Base-by-base conservation (phyloP, 2,113 vertebrate species). In the Sceloporus tristichus region DNA sequence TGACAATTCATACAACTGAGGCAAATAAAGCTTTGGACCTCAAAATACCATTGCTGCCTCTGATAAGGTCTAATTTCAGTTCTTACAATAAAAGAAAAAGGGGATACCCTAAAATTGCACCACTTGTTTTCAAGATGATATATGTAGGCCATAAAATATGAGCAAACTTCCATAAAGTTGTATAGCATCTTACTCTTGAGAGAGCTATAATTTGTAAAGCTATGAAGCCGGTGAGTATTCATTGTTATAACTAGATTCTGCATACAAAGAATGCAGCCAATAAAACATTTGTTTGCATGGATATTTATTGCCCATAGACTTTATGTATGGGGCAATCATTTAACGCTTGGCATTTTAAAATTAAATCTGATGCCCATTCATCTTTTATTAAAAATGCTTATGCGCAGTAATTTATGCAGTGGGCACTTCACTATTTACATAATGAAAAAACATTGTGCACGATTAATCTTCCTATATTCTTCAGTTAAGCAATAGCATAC, bases 221-320 rank as follows among this genome's bases (percentile, higher is more conserved):
- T 70, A 68, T 62, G 91, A 89, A 92, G 19, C 23, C 0, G 27
- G 88, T 53, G 70, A 70, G 19, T n/a, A 7, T 87, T 93, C 90
- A 62, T 53, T 84, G 56, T 91, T 85, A 85, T 93, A 90, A 93
- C 92, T 94, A 80, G n/a, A 85, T 85, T 87, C 4, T 74, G n/a
- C 80, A 23, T 90, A 86, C 83, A 88, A 92, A 89, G 88, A 87
- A 62, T 92, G 74, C 84, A 94, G 93, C 80, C 89, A 71, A 81
- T 84, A 78, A 92, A 93, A 91, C 71, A 84, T 77, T 87, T 91
- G 82, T 87, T 94, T 91, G 86, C 87, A 79, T 87, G 87, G 42
- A 78, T 91, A 78, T 88, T 94, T 95, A 87, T 93, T 94, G 93
- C 90, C 79, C 79, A 92, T 90, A 92, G 75, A 74, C 92, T 94